These are phyloP conservation scores for Neotoma lepida DNA, from an alignment of 2,113 vertebrate species.

Conservation along the genomic window DNA sequence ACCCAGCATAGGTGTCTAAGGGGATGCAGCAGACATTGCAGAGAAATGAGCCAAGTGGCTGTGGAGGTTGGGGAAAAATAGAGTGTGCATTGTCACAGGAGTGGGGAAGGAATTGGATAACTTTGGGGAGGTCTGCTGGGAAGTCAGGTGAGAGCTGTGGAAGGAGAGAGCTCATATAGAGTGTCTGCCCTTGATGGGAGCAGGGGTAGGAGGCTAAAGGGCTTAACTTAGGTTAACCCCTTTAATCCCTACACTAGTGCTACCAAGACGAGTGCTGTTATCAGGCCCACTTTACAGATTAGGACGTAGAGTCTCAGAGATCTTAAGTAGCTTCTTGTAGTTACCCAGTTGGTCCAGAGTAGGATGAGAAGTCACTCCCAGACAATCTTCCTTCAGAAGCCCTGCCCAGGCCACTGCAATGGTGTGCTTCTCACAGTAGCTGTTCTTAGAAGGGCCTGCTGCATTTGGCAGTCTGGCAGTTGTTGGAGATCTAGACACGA, in stretches of 20 bases:
- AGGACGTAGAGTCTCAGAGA: slow-evolving; percentile 15
- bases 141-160: not conserved
- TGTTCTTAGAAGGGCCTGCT: not conserved
- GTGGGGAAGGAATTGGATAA: not conserved
- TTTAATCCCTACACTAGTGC: not conserved
- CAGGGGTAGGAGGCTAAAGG: not conserved
- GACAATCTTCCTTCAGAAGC: not conserved
- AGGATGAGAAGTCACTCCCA: not conserved
- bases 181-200: not conserved
- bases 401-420: not conserved
- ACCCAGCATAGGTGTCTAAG: not conserved
- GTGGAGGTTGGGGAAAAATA: not conserved
- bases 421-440: not conserved
- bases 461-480: not conserved
- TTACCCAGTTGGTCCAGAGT: not conserved
- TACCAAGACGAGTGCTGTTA: not conserved
- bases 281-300: slow-evolving; percentile 4
- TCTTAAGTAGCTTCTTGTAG: slow-evolving; percentile 29
- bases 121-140: not conserved
- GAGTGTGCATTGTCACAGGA: not conserved
- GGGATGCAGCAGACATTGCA: not conserved
- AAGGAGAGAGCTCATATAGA: not conserved
- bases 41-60: not conserved
- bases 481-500: slow-evolving; percentile 23
- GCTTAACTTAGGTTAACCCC: not conserved